These are phyloP conservation scores for Nothoprocta pentlandii DNA, from an alignment of 2,113 vertebrate species.

Conservation along the genomic window DNA sequence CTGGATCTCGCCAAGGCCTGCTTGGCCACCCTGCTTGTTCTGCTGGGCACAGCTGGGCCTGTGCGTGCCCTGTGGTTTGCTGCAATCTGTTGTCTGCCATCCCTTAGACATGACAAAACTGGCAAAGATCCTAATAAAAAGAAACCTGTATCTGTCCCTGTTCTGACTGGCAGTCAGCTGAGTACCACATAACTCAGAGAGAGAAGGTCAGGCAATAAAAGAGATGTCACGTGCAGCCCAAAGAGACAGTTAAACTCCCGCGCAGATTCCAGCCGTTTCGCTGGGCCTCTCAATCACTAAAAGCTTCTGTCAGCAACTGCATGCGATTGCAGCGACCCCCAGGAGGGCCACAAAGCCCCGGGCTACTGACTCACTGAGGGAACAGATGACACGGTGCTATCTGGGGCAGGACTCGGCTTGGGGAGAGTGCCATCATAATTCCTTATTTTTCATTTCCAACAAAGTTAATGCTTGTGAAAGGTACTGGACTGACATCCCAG, in stretches of 20 bases:
- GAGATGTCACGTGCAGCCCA: constrained; percentile 3
- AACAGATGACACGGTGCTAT: constrained; percentile 63
- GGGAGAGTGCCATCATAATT: constrained; percentile 28
- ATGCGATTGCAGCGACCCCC: constrained; percentile 30
- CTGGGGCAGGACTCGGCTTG: constrained; percentile 63
- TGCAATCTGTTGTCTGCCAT: neutral
- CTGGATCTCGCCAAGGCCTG: neutral
- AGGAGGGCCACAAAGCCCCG: constrained; percentile 28
- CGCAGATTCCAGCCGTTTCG: constrained; percentile 43
- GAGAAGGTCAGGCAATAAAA: constrained; percentile 21
- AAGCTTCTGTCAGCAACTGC: constrained; percentile 62
- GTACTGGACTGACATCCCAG: constrained; percentile 37
- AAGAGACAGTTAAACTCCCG: constrained; percentile 52
- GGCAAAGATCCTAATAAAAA: neutral
- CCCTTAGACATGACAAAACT: neutral
- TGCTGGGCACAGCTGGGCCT: fast-evolving
- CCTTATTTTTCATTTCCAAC: constrained; percentile 50
- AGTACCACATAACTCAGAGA: neutral
- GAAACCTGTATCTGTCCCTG: neutral
- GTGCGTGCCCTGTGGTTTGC: neutral
- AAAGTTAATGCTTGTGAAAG: constrained; percentile 4
- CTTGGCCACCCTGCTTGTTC: neutral
- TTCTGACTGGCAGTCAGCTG: neutral
- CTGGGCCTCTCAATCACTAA: constrained; percentile 49
- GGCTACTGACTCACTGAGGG: constrained; percentile 61